Evolutionary conservation across 2,797 vertebrate species (phyloP), one percentile per base, ranked within the genome.

Genomic region (Borostomias antarcticus): DNA sequence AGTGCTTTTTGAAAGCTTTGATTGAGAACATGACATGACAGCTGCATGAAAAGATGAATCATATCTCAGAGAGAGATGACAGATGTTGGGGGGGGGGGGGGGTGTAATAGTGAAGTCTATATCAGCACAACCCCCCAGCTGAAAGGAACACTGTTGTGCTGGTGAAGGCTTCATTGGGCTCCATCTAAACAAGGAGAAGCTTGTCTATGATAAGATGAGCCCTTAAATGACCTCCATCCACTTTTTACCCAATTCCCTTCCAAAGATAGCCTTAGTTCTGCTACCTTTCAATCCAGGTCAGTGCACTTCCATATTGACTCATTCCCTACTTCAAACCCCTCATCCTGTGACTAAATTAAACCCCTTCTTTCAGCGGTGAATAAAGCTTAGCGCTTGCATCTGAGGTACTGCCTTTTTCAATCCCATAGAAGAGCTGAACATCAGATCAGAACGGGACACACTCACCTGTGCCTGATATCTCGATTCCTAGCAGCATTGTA

Each of bases 401-500:
- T 59, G 23, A 59, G 40, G 15, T 9, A 15, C 10, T 11, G 19
- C 19, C 21, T 21, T n/a, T 30, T 25, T 37, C 56, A 37, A 19
- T 59, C 10, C 29, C 23, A 54, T 52, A 25, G 19, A 26, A 33
- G 26, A 45, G 40, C n/a, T n/a, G 17, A 48, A 50, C 28, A 7
- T 33, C 35, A 28, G 29, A 59, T 40, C 5, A 19, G 32, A 28
- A 17, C 29, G 28, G n/a, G 11, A 5, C 30, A n/a, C 71, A 82
- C 92, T 87, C 85, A 94, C 93, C 93, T 94, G 85, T 94, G 93
- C 76, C 93, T 90, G 59, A 92, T 93, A 78, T 94, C 93, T 89
- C 93, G 91, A 68, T 94, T 94, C 86, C 93, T 94, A 83, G 70
- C 69, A 73, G 80, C 79, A 75, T 35, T 29, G 32, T 76, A 71